Base-by-base conservation (phyloP, 2,113 vertebrate species). In the Myrmecobius fasciatus region DNA sequence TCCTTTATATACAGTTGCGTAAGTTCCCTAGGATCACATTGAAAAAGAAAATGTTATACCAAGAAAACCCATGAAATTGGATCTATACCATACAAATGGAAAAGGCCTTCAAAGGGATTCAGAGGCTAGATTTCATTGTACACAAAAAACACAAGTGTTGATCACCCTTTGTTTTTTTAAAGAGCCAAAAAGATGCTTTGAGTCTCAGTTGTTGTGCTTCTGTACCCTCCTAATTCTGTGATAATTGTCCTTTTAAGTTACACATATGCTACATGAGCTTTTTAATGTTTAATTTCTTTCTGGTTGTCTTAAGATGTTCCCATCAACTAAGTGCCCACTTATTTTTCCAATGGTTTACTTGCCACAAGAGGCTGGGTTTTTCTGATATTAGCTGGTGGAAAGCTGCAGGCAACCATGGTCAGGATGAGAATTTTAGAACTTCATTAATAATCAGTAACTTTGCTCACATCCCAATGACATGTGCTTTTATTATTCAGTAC, bases 1-100 rank as follows among this genome's bases (percentile, higher is more conserved):
- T 94, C 99, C 99, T 98, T 99, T 99, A 98, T 99, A 99, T 94
- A 99, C 99, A 20, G 99, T 99, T 94, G 99, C 99, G 1, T 99
- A 99, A 53, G 99, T 99, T 94, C 99, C 99, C 99, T 99, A 67
- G 26, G 96, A 53, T 98, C 91, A 14, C 14, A 90, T 96, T 96
- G 94, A 96, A 93, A 95, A 96, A 91, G 43, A 83, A 89, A 88
- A 24, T 2, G 31, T 20, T 43, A 97, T 2, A 95, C 53, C 49
- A 83, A 92, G 31, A 94, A 25, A 3, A 95, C 83, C 52, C 56
- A 53, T 67, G 4, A 52, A 20, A 90, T 52, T 89, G 28, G 56
- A 49, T 24, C 36, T 91, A 67, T 75, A 89, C 36, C 8, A 92
- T 53, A 52, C 83, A 90, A 26, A 92, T 93, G 67, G 24, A 94